Conservation (phyloP, 2,113 vertebrate species). For the Hemichromis elongatus region DNA sequence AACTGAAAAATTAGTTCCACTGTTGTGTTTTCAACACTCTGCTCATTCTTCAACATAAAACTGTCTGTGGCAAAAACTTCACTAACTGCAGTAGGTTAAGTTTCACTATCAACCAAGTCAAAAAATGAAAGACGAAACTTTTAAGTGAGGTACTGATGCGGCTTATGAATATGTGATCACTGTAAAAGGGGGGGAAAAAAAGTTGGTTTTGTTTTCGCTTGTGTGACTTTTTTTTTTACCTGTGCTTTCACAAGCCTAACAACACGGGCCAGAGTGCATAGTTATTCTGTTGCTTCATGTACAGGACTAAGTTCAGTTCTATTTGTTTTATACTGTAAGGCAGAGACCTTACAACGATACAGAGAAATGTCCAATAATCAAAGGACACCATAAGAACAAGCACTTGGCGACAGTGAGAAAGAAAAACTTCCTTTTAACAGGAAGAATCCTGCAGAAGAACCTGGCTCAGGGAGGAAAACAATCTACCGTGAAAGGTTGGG, state of each 20-base stretch:
- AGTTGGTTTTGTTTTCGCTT: neutral
- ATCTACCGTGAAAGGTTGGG: neutral
- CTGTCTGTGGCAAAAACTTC: neutral
- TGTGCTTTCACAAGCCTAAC: neutral
- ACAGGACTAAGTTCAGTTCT: neutral
- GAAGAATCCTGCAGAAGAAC: neutral
- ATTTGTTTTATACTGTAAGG: neutral
- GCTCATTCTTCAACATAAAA: neutral
- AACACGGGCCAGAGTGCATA: neutral
- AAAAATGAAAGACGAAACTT: neutral
- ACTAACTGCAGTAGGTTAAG: neutral
- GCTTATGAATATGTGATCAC: neutral
- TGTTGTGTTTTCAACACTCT: neutral
- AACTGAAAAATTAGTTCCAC: neutral
- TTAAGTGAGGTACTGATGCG: neutral
- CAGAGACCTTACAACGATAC: neutral
- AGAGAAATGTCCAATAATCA: neutral
- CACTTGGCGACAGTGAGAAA: neutral
- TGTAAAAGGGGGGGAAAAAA: rapidly evolving
- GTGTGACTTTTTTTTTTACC: neutral
- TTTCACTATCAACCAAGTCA: neutral
- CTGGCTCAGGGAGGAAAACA: neutral
- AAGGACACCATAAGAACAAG: neutral
- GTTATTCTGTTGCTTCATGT: neutral
- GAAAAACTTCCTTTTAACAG: neutral